Base-by-base conservation (phyloP, 1,140 invertebrate species). In the Zaprionus ornatus region DNA sequence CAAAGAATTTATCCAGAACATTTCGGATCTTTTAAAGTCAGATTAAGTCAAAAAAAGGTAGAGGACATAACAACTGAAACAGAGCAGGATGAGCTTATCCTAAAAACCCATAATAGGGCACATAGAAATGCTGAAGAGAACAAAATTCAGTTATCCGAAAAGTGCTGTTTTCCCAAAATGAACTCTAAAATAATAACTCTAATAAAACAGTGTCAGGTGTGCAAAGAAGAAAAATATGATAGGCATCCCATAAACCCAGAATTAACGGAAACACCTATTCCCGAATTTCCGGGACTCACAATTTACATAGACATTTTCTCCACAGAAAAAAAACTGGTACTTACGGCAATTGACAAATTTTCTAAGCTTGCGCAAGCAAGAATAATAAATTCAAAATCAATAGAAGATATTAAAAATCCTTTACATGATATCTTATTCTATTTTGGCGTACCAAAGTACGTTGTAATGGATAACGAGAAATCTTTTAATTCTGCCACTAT, bases 381-480 rank as follows among this genome's bases (percentile, higher is more conserved):
- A 37, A 9, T 37, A 37, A 37, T 37, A 37, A 13, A 37, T 37
- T 37, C 35, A 13, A 40, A 40, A 40, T 40, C 37, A 40, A 40
- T 40, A 40, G 15, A 40, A 40, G 4, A 40, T 12, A 40, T 40
- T 15, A 15, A n/a, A 48, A n/a, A 42, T 17, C 40, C 40, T 1
- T 17, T 42, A 42, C 40, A 42, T 15, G 66, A 78, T 3, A 32
- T 77, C 15, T 17, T 77, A 27, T 66, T 75, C 21, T 42, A 29
- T n/a, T 71, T 40, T 37, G 64, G 74, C 12, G 42, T 79, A 15
- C 72, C 72, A 15, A 56, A 79, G 52, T 57, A n/a, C 29, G 61
- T 74, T 4, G 70, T 74, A 27, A 66, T 74, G 15, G 65, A 77
- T 21, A 77, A 74, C 29, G 67, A 80, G 52, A 77, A 70, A 54